Percentiles rank a stretch among this genome's conserved stretches.
These are phyloP conservation scores for Hemiscyllium ocellatum DNA, from an alignment of 2,113 vertebrate species.

Conservation along the genomic window DNA sequence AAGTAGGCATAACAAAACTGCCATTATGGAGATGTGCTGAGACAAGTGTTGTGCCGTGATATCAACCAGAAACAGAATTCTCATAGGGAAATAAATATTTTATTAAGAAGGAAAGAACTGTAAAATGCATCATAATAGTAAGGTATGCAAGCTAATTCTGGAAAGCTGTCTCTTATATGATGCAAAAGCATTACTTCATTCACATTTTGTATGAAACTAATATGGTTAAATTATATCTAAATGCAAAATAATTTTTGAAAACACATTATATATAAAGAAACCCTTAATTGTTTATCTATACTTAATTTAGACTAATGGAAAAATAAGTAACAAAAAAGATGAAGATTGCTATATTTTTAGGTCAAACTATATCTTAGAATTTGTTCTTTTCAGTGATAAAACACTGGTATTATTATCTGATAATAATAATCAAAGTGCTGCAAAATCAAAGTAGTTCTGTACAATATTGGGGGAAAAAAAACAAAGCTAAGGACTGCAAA, in stretches of 20 bases:
- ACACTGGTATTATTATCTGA: background rate
- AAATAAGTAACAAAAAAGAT: background rate
- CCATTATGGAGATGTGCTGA: background rate
- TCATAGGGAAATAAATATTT: slow-evolving; percentile 10
- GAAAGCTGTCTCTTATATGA: background rate
- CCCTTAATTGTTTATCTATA: background rate
- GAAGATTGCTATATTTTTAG: background rate
- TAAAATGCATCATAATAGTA: background rate
- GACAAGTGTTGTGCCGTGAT: background rate
- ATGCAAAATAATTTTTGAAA: background rate
- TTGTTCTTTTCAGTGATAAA: background rate
- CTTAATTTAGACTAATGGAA: background rate
- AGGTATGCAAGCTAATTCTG: background rate
- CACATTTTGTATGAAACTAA: background rate
- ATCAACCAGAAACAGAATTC: slow-evolving; percentile 32
- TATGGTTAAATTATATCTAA: background rate
- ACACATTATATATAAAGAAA: background rate
- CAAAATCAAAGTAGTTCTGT: background rate
- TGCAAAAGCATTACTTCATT: background rate
- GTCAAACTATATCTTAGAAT: background rate
- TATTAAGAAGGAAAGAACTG: background rate
- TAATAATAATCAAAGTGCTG: too few species aligned
- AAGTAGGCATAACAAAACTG: background rate
- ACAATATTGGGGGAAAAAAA: background rate
- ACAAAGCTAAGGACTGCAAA: background rate